Conservation (phyloP, 2,113 vertebrate genomes). For the Anguilla japonica region DNA sequence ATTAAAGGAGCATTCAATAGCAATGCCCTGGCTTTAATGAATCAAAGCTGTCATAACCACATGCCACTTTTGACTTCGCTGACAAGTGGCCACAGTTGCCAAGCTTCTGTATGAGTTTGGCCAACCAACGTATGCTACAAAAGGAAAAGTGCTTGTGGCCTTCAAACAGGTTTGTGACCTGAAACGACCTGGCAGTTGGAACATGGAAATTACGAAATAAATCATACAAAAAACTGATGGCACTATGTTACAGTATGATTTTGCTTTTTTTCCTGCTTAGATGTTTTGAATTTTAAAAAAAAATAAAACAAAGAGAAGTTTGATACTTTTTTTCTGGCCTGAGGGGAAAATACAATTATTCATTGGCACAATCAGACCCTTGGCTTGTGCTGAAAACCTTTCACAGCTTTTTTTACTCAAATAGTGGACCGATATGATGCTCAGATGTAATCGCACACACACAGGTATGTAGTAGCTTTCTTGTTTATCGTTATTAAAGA, state of each 20-base stretch:
- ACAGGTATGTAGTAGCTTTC: background rate
- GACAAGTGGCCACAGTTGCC: background rate
- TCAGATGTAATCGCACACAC: background rate
- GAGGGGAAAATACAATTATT: too few species aligned
- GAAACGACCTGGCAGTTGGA: background rate
- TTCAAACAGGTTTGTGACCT: conserved; percentile 19
- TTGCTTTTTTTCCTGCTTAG: background rate
- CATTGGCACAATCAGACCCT: too few species aligned
- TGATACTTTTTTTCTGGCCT: too few species aligned
- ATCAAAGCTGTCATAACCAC: background rate
- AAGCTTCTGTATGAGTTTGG: background rate
- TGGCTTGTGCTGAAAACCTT: too few species aligned
- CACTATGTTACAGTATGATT: too few species aligned
- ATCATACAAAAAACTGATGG: too few species aligned
- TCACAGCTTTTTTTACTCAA: too few species aligned
- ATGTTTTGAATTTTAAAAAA: too few species aligned
- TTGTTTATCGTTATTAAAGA: background rate
- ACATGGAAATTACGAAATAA: too few species aligned
- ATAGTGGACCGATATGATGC: too few species aligned
- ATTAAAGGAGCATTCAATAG: conserved; percentile 1
- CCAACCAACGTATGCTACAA: background rate
- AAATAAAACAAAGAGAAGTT: too few species aligned
- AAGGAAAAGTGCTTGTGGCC: background rate
- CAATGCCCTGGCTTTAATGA: background rate
- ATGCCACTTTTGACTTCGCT: background rate